phyloP scores from a whole-genome alignment of 1,140 invertebrate species.

The Cataglyphis hispanica region DNA sequence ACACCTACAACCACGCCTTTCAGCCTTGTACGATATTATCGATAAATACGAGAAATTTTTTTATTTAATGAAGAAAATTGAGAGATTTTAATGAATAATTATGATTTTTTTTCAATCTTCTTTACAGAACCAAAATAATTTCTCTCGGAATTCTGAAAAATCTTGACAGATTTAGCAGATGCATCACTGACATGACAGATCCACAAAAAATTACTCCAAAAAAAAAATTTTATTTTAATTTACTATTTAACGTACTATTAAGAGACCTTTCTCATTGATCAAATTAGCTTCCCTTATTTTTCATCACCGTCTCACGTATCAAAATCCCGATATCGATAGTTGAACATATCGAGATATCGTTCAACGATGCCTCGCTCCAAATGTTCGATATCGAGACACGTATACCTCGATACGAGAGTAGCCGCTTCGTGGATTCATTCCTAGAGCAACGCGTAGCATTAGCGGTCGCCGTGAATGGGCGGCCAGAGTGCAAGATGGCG shows the following conservation, averaged over 20 bases:
- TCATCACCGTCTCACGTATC: neutral
- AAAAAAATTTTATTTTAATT: too few species aligned
- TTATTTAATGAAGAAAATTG: neutral
- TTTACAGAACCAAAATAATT: neutral
- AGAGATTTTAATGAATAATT: neutral
- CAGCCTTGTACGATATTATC: too few species aligned
- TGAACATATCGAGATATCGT: conserved; percentile 18
- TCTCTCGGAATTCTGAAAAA: neutral
- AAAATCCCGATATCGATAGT: conserved; percentile 1
- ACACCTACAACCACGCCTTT: neutral
- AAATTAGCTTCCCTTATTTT: neutral
- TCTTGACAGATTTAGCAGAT: neutral
- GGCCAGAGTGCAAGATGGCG: conserved; percentile 84
- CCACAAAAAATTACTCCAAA: neutral
- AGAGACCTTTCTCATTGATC: neutral
- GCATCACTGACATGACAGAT: too few species aligned
- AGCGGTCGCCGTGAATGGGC: conserved; percentile 77
- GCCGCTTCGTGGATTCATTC: neutral
- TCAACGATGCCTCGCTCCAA: neutral
- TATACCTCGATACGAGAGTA: neutral
- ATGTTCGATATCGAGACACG: neutral
- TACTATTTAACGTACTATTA: too few species aligned
- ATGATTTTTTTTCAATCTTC: neutral
- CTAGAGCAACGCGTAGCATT: conserved; percentile 18
- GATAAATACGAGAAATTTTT: conserved; percentile 3